Conservation (phyloP, 2,797 vertebrate genomes). For the Scarus forsteni region DNA sequence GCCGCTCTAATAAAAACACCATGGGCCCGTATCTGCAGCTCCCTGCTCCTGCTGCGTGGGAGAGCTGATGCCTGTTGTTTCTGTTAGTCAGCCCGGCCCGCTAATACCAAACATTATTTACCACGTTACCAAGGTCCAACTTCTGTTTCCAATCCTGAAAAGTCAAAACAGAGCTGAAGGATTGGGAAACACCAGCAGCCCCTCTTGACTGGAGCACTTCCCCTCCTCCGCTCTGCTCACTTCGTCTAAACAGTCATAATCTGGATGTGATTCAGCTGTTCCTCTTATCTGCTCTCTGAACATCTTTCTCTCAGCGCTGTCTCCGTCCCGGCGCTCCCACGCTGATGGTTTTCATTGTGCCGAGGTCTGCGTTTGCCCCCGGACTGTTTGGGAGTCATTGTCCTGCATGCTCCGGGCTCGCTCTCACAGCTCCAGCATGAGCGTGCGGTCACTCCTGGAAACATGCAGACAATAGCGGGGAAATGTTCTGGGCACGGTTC, state of each 20-base stretch:
- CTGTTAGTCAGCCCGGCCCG: constrained; percentile 61
- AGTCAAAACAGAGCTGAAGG: constrained; percentile 71
- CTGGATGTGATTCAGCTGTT: constrained; percentile 76
- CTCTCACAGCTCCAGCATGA: constrained; percentile 52
- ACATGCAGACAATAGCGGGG: constrained; percentile 70
- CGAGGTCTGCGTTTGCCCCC: constrained; percentile 32
- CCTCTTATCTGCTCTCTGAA: constrained; percentile 62
- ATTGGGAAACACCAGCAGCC: constrained; percentile 61
- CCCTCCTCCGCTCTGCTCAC: constrained; percentile 41
- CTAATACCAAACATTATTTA: constrained; percentile 57
- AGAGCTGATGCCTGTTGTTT: constrained; percentile 50
- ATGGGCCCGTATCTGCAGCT: constrained; percentile 15
- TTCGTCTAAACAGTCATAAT: constrained; percentile 68
- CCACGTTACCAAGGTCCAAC: constrained; percentile 53
- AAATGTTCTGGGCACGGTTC: constrained; percentile 41
- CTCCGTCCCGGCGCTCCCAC: constrained; percentile 62
- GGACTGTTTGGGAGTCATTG: constrained; percentile 36
- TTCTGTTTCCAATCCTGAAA: constrained; percentile 70
- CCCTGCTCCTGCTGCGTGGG: constrained; percentile 24
- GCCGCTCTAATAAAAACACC: neutral
- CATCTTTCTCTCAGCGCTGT: constrained; percentile 6
- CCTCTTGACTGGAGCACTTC: constrained; percentile 52
- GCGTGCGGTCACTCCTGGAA: constrained; percentile 68
- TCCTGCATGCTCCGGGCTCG: constrained; percentile 22
- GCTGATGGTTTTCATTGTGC: constrained; percentile 62